phyloP scores from a whole-genome alignment of 2,888 invertebrate species.

The Acleris laterana region DNA sequence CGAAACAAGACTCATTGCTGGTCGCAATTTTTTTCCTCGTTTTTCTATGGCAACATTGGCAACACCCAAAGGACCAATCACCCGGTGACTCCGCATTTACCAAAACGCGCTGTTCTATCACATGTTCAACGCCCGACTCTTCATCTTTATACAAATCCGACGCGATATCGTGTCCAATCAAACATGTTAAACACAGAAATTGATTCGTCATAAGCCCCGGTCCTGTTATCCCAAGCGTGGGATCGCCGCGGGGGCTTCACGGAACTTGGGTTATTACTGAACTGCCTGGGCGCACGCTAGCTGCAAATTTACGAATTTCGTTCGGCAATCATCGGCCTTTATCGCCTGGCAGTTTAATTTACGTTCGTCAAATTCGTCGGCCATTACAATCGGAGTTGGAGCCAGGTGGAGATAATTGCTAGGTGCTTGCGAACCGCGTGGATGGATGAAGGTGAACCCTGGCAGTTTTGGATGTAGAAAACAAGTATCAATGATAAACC shows the following conservation, averaged over 20 bases:
- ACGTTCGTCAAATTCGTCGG: slow-evolving; percentile 38
- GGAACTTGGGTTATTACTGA: slow-evolving; percentile 38
- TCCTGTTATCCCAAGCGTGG: slow-evolving; percentile 36
- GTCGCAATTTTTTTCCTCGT: background rate
- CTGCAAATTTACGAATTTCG: slow-evolving; percentile 57
- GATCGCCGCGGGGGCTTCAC: slow-evolving; percentile 34
- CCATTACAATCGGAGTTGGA: slow-evolving; percentile 24
- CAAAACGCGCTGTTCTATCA: background rate
- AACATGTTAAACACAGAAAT: slow-evolving; percentile 6
- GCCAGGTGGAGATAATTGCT: slow-evolving; percentile 4
- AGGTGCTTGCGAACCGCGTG: slow-evolving; percentile 4
- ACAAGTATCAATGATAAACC: too few species aligned
- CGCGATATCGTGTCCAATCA: too few species aligned
- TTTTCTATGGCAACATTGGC: background rate
- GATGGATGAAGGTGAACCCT: background rate
- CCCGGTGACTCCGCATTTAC: background rate
- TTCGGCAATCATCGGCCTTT: slow-evolving; percentile 49
- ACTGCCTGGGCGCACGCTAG: slow-evolving; percentile 53
- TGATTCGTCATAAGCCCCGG: slow-evolving; percentile 36
- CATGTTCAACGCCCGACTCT: background rate
- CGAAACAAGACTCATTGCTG: too few species aligned
- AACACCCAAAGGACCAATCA: background rate
- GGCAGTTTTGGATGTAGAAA: too few species aligned
- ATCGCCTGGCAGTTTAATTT: slow-evolving; percentile 46
- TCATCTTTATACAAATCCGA: too few species aligned